Percentiles rank a stretch among this genome's conserved stretches.
These are phyloP conservation scores for Hydropsyche betteni DNA, from an alignment of 2,888 invertebrate genomes.

Conservation along the genomic window DNA sequence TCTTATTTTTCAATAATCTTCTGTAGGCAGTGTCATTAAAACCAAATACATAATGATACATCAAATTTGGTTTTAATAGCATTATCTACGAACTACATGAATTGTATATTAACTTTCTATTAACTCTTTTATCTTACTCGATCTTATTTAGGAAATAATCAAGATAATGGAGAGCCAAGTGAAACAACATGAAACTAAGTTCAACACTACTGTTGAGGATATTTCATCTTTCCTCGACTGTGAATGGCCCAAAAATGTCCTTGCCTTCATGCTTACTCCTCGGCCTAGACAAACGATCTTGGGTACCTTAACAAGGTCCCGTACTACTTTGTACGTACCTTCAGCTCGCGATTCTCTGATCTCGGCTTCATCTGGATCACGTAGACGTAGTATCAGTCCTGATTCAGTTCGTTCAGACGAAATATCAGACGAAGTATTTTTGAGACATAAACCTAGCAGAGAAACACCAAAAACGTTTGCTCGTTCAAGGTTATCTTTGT, in stretches of 20 bases:
- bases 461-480: neutral
- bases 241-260: conserved; percentile 63
- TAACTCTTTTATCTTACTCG: conserved; percentile 32
- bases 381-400: conserved; percentile 59
- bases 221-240: conserved; percentile 57
- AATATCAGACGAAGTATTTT: conserved; percentile 32
- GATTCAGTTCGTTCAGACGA: conserved; percentile 47
- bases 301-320: conserved; percentile 66
- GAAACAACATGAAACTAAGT: conserved; percentile 63
- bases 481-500: conserved; percentile 17
- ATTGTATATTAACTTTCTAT: conserved; percentile 4
- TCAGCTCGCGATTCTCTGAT: conserved; percentile 54
- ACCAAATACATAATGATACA: too few species aligned
- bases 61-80: conserved; percentile 7
- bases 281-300: conserved; percentile 64
- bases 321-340: conserved; percentile 64
- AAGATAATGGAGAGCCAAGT: conserved; percentile 60
- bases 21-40: too few species aligned
- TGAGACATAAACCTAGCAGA: conserved; percentile 53
- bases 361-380: conserved; percentile 30
- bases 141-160: conserved; percentile 53
- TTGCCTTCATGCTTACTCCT: conserved; percentile 57
- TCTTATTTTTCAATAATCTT: too few species aligned
- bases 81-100: too few species aligned
- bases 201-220: conserved; percentile 60